phyloP scores from a whole-genome alignment of 2,888 invertebrate genomes.

The Metacarcinus magister region DNA sequence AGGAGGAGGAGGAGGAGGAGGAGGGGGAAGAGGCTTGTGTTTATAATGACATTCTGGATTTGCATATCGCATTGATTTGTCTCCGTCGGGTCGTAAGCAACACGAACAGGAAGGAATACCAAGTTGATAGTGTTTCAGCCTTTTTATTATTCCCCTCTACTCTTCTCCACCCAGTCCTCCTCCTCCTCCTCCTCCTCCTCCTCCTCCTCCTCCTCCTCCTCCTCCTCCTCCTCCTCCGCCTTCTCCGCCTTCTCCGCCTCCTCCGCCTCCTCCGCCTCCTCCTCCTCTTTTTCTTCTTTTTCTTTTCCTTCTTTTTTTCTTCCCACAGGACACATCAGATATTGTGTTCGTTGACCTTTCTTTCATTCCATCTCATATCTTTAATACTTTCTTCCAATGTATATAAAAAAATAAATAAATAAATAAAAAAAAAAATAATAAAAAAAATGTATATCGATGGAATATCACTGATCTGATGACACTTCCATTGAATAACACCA shows the following conservation, averaged over 20 bases:
- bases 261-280: background rate
- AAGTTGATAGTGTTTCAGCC: background rate
- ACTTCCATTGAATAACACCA: too few relatives aligned
- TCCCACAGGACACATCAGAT: too few relatives aligned
- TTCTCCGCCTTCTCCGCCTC: background rate
- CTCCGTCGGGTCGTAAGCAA: conserved; percentile 6
- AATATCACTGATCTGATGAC: too few relatives aligned
- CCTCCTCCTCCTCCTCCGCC: background rate
- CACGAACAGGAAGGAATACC: background rate
- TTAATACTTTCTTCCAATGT: too few relatives aligned
- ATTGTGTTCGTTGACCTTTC: background rate
- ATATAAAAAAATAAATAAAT: too few relatives aligned
- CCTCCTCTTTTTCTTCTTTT: background rate
- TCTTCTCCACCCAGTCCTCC: background rate
- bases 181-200: background rate
- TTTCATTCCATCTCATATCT: background rate
- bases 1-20: background rate
- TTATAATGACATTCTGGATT: conserved; percentile 32
- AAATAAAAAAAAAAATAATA: too few relatives aligned
- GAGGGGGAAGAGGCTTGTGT: background rate
- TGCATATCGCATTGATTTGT: conserved; percentile 33
- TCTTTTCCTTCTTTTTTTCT: background rate
- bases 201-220: too few relatives aligned
- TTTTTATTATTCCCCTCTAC: background rate
- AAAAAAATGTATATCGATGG: too few relatives aligned